Evolutionary conservation across 2,888 invertebrate genomes (phyloP).

Genomic region (Teleiodes luculella): DNA sequence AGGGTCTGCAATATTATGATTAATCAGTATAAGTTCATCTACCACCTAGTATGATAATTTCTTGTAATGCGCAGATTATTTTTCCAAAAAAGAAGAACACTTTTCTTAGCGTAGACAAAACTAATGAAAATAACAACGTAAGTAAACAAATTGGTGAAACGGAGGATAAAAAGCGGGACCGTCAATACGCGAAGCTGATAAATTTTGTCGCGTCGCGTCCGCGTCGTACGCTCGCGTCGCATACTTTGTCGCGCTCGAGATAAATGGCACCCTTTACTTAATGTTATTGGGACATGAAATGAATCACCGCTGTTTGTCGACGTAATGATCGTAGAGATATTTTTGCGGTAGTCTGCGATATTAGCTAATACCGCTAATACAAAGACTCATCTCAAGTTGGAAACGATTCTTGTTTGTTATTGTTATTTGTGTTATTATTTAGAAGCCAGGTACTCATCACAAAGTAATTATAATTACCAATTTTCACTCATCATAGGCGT

Average conservation of each 20-base stretch:
- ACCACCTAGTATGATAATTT: no score
- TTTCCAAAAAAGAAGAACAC: no score
- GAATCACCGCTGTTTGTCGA: conserved; percentile 32
- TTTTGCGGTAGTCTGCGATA: background rate
- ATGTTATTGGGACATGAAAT: conserved; percentile 38
- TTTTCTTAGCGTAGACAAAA: background rate
- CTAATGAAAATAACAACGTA: background rate
- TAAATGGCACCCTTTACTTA: conserved; percentile 50
- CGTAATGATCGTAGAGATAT: background rate
- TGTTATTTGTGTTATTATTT: background rate
- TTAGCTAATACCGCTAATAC: background rate
- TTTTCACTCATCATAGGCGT: no score
- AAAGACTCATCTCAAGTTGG: background rate
- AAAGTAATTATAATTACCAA: no score
- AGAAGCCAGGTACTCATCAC: background rate
- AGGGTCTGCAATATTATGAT: no score
- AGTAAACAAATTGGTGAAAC: conserved; percentile 1
- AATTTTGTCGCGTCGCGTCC: conserved; percentile 25
- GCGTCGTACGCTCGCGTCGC: conserved; percentile 7
- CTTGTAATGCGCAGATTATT: no score
- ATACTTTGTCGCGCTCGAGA: conserved; percentile 33
- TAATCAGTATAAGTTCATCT: no score
- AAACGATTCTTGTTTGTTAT: background rate
- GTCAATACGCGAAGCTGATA: conserved; percentile 36
- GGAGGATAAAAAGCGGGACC: conserved; percentile 25